These are phyloP conservation scores for Opisthograptis luteolata DNA, from an alignment of 2,888 invertebrate genomes.

Conservation along the genomic window DNA sequence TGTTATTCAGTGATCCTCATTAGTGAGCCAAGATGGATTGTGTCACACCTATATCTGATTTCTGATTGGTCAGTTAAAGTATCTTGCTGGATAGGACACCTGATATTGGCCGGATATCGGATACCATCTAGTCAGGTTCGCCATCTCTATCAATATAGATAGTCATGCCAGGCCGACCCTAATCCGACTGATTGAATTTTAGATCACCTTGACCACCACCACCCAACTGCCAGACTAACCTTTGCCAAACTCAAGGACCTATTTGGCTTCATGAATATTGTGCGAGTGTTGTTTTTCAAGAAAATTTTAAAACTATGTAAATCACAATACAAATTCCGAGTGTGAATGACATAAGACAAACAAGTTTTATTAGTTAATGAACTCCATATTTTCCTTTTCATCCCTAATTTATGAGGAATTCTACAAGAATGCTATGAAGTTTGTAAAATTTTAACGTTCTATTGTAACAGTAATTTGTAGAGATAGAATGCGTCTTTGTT, in stretches of 20 bases:
- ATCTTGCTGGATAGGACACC: not conserved
- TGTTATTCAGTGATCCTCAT: no score
- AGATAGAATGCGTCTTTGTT: not conserved
- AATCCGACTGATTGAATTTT: conserved; percentile 32
- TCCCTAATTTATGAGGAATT: no score
- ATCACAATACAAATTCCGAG: no score
- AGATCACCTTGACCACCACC: conserved; percentile 27
- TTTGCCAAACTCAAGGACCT: conserved; percentile 12
- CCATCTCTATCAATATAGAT: conserved; percentile 1
- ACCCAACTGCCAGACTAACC: conserved; percentile 17
- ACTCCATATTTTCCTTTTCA: no score
- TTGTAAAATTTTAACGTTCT: no score
- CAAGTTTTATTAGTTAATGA: no score
- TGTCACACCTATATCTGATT: not conserved
- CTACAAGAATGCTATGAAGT: no score
- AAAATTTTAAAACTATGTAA: no score
- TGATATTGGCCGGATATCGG: not conserved
- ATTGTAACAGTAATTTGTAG: no score
- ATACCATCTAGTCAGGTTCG: not conserved
- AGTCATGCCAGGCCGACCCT: conserved; percentile 14
- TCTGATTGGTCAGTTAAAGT: not conserved
- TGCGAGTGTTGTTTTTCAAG: conserved; percentile 9
- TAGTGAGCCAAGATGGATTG: no score
- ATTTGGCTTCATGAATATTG: conserved; percentile 11
- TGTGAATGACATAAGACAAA: no score